Base-by-base conservation (phyloP, 1,140 invertebrate species). In the Bombus vancouverensis region DNA sequence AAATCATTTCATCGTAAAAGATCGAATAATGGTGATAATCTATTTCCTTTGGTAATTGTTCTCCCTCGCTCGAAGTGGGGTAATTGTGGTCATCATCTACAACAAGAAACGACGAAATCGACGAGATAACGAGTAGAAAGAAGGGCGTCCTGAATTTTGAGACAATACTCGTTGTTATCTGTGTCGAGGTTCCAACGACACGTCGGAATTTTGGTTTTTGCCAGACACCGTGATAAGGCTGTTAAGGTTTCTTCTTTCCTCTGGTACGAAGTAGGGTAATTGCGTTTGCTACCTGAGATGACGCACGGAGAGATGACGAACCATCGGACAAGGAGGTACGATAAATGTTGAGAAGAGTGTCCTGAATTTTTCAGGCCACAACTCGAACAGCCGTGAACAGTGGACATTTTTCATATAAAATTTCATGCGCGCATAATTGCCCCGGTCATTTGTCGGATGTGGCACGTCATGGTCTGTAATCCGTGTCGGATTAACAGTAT, bases 401-500 rank as follows among this genome's bases (percentile, higher is more conserved):
- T 86, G 70, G 73, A 88, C 88, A 88, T 77, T 68, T 80, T 72
- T 86, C 75, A 89, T 87, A 62, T 85, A 74, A 83, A 77, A 39
- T 78, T 90, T 81, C 65, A 72, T 90, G 53, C 62, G 39, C 34
- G 62, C 32, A 59, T 85, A 87, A 87, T 87, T 83, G 84, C 62
- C 39, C 34, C n/a, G 77, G 66, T 75, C 59, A 22, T 83, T 88
- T 85, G 75, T 39, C 15, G 39, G 39, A 90, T 87, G 79, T 91
- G 79, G 87, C 68, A 34, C 87, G 89, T 91, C 77, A 91, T 85
- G 89, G 87, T 84, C n/a, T 59, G 82, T 85, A 90, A 91, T 87
- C 80, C 66, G 87, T 88, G 85, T 77, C 87, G 68, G 62, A 82
- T 87, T 90, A 90, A 91, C 82, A 90, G 85, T 89, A 89, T 80